Evolutionary conservation across 2,113 vertebrate genomes (phyloP).

Genomic region (Catagonus wagneri): DNA sequence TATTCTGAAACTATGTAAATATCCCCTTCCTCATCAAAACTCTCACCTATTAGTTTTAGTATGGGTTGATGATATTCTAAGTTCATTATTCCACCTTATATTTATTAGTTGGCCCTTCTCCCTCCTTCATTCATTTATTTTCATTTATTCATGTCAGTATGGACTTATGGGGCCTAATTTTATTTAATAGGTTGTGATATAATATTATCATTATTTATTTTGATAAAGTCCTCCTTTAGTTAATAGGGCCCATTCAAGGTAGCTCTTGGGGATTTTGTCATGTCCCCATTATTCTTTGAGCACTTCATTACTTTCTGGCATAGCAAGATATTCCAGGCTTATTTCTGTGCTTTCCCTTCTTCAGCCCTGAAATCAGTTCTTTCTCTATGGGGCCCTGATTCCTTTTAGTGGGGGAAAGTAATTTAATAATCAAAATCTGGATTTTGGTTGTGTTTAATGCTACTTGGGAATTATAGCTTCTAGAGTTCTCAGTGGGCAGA

Average conservation of each 20-base stretch:
- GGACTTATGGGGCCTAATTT: neutral
- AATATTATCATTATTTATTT: neutral
- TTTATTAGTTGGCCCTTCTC: slow-evolving; percentile 4
- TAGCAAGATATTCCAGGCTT: neutral
- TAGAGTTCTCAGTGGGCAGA: neutral
- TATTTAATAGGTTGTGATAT: neutral
- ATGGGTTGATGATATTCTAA: slow-evolving; percentile 4
- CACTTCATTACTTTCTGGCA: neutral
- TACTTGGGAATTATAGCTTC: neutral
- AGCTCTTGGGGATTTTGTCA: neutral
- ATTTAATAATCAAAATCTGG: neutral
- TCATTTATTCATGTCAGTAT: neutral
- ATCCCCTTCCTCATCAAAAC: neutral
- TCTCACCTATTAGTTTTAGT: slow-evolving; percentile 7
- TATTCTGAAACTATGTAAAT: neutral
- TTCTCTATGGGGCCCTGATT: neutral
- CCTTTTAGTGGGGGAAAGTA: neutral
- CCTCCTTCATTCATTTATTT: neutral
- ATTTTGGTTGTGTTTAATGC: neutral
- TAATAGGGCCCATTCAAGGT: neutral
- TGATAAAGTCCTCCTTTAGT: neutral
- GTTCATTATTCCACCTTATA: slow-evolving; percentile 16
- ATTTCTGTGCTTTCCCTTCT: neutral
- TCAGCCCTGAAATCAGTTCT: neutral
- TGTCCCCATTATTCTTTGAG: slow-evolving; percentile 7